Evolutionary conservation across 2,113 vertebrate genomes (phyloP).

Genomic region (Tonatia bakeri): DNA sequence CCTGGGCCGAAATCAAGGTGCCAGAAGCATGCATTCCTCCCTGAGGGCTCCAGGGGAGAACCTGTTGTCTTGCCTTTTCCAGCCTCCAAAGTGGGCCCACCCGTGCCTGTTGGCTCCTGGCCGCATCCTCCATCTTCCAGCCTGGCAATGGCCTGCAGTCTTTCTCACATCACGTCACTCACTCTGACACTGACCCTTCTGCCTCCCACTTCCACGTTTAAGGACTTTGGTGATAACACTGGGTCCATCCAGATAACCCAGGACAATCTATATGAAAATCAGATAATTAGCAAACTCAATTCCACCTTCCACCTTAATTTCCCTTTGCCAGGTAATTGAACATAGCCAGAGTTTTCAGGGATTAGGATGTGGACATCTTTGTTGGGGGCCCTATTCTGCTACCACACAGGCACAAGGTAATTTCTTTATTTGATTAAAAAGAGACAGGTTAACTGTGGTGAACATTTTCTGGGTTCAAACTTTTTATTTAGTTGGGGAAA

Average conservation of each 20-base stretch:
- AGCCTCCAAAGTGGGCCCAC: neutral
- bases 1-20: neutral
- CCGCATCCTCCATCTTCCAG: neutral
- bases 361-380: neutral
- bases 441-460: neutral
- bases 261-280: neutral
- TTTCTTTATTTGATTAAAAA: neutral
- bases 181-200: neutral
- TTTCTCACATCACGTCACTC: accelerated
- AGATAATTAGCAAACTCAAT: neutral
- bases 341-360: neutral
- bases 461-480: neutral
- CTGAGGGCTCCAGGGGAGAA: neutral
- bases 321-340: neutral
- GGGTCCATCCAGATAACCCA: neutral
- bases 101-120: neutral
- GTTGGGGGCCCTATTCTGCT: neutral
- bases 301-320: neutral
- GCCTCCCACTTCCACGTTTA: neutral
- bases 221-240: neutral
- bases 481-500: neutral
- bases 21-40: neutral
- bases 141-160: too few relatives aligned
- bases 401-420: neutral
- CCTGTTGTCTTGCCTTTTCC: neutral